A percentile compares a stretch with the other conserved stretches of the same genome.
These are phyloP conservation scores for Ips nitidus DNA, from an alignment of 1,140 invertebrate species.

Conservation along the genomic window DNA sequence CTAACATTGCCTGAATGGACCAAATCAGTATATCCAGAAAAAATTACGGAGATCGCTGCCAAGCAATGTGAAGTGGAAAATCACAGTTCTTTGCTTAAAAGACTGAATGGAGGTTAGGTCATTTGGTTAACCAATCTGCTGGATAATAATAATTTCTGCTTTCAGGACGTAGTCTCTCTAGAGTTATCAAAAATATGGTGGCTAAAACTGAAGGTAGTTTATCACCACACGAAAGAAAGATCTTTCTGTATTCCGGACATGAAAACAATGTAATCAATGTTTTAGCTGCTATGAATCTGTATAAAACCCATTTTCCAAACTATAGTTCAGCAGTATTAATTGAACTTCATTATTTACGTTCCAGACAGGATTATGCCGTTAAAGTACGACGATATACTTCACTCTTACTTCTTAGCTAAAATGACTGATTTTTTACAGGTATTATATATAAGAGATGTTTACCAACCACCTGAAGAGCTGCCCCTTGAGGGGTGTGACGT, in stretches of 20 bases:
- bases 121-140: not conserved
- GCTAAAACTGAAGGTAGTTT: slow-evolving; percentile 17
- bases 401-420: not conserved
- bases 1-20: slow-evolving; percentile 48
- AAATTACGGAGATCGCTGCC: slow-evolving; percentile 38
- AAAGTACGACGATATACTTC: slow-evolving; percentile 20
- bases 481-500: slow-evolving; percentile 37
- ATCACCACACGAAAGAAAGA: slow-evolving; percentile 35
- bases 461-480: slow-evolving; percentile 34
- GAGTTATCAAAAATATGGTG: slow-evolving; percentile 42
- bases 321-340: slow-evolving; percentile 51
- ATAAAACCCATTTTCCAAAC: slow-evolving; percentile 53
- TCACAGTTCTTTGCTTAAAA: slow-evolving; percentile 41
- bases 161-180: slow-evolving; percentile 42
- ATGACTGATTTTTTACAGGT: slow-evolving; percentile 35
- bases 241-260: slow-evolving; percentile 63
- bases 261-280: slow-evolving; percentile 70
- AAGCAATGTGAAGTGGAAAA: slow-evolving; percentile 46
- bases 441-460: slow-evolving; percentile 39
- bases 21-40: slow-evolving; percentile 41
- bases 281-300: slow-evolving; percentile 60
- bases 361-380: slow-evolving; percentile 33
- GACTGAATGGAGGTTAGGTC: slow-evolving; percentile 45
- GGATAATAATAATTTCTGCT: slow-evolving; percentile 10
- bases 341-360: slow-evolving; percentile 54